Evolutionary conservation across 2,797 vertebrate species (phyloP).

Genomic region (Ptychobarbus kaznakovi): DNA sequence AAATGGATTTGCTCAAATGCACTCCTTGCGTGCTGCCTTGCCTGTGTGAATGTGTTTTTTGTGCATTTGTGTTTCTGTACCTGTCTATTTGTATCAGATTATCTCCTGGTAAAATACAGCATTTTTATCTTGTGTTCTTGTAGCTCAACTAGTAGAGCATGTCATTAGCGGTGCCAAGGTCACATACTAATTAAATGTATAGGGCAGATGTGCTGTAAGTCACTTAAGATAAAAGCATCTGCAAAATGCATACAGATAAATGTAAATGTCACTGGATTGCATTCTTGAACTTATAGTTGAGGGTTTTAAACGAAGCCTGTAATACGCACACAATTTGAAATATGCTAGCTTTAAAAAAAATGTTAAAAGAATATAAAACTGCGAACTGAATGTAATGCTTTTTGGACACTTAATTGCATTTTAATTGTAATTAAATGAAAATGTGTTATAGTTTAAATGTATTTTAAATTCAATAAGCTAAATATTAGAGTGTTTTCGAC

Average conservation of each 20-base stretch:
- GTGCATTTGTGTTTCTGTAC: slow-evolving; percentile 19
- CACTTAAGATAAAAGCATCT: slow-evolving; percentile 23
- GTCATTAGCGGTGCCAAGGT: not conserved
- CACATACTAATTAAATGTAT: not conserved
- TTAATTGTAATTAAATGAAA: not conserved
- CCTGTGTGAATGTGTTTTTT: slow-evolving; percentile 24
- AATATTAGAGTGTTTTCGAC: not conserved
- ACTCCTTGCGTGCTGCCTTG: slow-evolving; percentile 35
- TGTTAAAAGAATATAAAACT: not conserved
- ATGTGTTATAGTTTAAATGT: not conserved
- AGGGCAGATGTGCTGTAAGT: not conserved
- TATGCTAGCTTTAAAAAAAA: not conserved
- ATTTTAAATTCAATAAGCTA: not conserved
- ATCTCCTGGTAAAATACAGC: not conserved
- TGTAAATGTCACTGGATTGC: slow-evolving; percentile 5
- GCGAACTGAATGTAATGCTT: not conserved
- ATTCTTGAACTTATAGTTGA: not conserved
- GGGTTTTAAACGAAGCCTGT: not conserved
- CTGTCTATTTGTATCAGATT: slow-evolving; percentile 32
- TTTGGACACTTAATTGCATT: not conserved
- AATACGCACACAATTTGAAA: not conserved
- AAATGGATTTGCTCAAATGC: slow-evolving; percentile 52
- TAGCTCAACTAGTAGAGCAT: not conserved
- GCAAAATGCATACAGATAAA: not conserved
- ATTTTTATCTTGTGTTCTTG: not conserved